phyloP scores from a whole-genome alignment of 2,888 invertebrate species.

The Leistus spinibarbis region DNA sequence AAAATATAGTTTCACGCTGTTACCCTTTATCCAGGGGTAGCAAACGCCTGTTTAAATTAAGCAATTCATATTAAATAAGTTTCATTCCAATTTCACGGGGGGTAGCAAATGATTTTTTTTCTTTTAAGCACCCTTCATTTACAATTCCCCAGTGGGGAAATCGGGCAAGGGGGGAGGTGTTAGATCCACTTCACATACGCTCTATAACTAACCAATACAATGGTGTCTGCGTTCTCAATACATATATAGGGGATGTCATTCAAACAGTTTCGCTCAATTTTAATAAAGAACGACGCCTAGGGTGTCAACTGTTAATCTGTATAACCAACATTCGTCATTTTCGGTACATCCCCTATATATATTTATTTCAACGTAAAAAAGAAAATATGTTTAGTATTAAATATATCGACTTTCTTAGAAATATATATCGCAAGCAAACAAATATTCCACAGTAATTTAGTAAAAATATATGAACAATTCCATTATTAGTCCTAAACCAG shows the following conservation, averaged over 20 bases:
- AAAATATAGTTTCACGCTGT: too few relatives aligned
- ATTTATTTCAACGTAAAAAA: neutral
- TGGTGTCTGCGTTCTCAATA: neutral
- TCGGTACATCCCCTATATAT: neutral
- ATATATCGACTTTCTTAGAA: too few relatives aligned
- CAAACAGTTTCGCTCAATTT: neutral
- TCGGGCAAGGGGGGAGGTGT: neutral
- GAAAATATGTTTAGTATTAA: too few relatives aligned
- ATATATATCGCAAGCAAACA: too few relatives aligned
- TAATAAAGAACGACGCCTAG: neutral
- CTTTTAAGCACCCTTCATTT: too few relatives aligned
- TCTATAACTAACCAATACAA: neutral
- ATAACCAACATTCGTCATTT: neutral
- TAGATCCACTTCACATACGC: neutral
- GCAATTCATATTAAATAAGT: too few relatives aligned
- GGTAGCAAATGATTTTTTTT: neutral
- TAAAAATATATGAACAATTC: too few relatives aligned
- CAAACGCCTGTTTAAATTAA: neutral
- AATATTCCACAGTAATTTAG: too few relatives aligned
- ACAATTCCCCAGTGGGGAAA: too few relatives aligned
- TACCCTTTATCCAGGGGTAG: too few relatives aligned
- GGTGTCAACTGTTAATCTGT: slow-evolving; percentile 1
- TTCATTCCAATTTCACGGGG: neutral
- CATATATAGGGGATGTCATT: neutral
- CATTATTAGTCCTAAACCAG: too few relatives aligned